phyloP scores from a whole-genome alignment of 2,113 vertebrate species.

The Ictalurus furcatus region DNA sequence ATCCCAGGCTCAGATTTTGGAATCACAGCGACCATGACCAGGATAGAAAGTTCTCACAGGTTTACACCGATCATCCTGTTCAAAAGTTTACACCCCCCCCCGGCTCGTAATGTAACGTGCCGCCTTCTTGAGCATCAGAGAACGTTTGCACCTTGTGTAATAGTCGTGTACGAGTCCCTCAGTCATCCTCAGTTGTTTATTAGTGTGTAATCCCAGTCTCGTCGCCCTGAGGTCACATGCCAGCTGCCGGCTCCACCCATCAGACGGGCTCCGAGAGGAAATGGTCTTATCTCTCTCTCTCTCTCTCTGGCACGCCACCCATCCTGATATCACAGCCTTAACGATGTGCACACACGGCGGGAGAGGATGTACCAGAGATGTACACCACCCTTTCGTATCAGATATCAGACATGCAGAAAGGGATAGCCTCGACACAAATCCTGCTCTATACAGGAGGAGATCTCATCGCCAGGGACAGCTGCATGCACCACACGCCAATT shows the following conservation, averaged over 20 bases:
- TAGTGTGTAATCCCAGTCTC: neutral
- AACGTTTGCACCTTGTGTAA: no score
- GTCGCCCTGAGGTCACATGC: conserved; percentile 21
- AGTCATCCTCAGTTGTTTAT: neutral
- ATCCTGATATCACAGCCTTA: conserved; percentile 15
- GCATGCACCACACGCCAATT: no score
- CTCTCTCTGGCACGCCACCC: conserved; percentile 31
- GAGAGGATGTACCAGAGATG: neutral
- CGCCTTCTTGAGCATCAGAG: no score
- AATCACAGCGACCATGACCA: no score
- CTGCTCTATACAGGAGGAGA: neutral
- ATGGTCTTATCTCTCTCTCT: neutral
- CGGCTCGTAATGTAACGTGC: no score
- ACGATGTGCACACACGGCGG: neutral
- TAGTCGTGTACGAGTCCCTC: no score
- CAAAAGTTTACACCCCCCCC: no score
- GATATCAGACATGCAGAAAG: neutral
- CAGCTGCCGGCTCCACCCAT: conserved; percentile 15
- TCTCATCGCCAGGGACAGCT: neutral
- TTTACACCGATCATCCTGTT: no score
- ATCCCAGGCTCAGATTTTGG: no score
- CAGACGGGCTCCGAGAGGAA: conserved; percentile 34
- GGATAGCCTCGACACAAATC: neutral
- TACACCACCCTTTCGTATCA: neutral
- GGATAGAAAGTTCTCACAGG: no score